Evolutionary conservation across 2,113 vertebrate species (phyloP), one percentile per base, ranked within the genome.

Genomic region (Scolopax mira): DNA sequence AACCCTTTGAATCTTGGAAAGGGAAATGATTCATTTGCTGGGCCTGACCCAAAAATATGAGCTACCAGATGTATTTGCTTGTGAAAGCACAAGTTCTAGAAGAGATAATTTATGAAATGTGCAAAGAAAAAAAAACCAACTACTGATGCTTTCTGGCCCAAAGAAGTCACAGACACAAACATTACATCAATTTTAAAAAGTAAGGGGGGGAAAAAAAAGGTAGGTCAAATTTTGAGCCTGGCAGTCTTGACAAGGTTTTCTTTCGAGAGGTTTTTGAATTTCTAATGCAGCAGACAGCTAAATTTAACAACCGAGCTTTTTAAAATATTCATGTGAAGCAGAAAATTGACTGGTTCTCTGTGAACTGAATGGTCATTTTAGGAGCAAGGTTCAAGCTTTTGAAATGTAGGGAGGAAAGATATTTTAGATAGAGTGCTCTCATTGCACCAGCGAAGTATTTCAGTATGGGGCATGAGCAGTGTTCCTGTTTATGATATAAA

Each of bases 371-470:
- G 30, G 39, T 27, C 71, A 66, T 84, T 93, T 81, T 41, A 57
- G 60, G 35, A 92, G 44, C 35, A 91, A 73, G 93, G 88, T 77
- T 90, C 69, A 93, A 41, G 37, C 35, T 91, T 94, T 28, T 37
- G 24, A 88, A 85, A 90, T 3, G 7, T 27, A 80, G 58, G 64
- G 66, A 85, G 48, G 7, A 74, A 78, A 60, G 10, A 16, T 77
- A 73, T 58, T 94, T 93, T n/a, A 86, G 39, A n/a, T 7, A n/a
- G 15, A 75, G 22, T 25, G 57, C 21, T 37, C 57, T 41, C 52
- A 65, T 84, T 35, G 24, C 13, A 42, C 13, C 28, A 79, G 61
- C 28, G 14, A 55, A 23, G 27, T 67, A 62, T 41, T 86, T 88
- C 55, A 83, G 12, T 51, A 49, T 8, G 17, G 10, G 30, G 27